Evolutionary conservation across 2,888 invertebrate genomes (phyloP).

Genomic region (Apamea epomidion): DNA sequence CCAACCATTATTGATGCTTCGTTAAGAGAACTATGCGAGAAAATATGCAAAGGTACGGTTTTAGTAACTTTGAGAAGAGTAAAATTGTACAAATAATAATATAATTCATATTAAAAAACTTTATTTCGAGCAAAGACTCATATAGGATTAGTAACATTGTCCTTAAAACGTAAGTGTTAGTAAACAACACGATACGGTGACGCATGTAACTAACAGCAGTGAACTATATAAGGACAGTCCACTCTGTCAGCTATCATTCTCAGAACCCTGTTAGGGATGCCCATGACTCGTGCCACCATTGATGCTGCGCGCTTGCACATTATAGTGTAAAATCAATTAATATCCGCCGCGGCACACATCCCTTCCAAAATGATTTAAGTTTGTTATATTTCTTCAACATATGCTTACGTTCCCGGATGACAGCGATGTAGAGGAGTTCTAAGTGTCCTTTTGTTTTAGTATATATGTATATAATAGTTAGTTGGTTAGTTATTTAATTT

Average conservation of each 20-base stretch:
- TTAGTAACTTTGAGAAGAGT: background rate
- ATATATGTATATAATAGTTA: background rate
- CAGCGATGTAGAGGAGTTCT: background rate
- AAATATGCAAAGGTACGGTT: constrained; percentile 1
- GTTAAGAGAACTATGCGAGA: constrained; percentile 11
- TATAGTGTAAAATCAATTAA: background rate
- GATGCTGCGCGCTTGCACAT: background rate
- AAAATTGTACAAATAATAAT: background rate
- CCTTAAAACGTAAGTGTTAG: no score
- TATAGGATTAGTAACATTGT: no score
- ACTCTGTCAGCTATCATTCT: no score
- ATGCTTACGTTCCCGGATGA: background rate
- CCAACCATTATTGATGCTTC: constrained; percentile 9
- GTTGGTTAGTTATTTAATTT: background rate
- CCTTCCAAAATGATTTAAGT: no score
- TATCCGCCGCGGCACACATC: no score
- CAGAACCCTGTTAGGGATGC: no score
- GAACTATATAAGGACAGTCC: no score
- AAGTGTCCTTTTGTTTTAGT: background rate
- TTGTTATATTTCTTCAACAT: background rate
- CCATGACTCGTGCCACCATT: no score
- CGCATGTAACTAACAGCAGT: no score
- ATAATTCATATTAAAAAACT: background rate
- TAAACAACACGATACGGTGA: no score
- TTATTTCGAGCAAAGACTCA: no score